Conservation (phyloP, 1,140 invertebrate genomes). For the Daktulosphaira vitifoliae region DNA sequence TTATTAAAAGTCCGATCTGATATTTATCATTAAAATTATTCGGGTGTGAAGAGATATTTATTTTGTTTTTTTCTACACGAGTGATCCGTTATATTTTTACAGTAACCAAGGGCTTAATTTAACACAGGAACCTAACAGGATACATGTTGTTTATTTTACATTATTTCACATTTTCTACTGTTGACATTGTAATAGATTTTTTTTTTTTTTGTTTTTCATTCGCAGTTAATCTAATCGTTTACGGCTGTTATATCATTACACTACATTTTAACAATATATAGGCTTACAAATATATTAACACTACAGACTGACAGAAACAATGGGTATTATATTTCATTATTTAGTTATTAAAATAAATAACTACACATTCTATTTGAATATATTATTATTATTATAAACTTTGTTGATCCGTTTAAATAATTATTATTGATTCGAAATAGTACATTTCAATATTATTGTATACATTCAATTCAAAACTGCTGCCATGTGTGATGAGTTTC, state of each 20-base stretch:
- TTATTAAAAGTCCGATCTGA: too few relatives aligned
- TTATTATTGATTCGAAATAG: slow-evolving; percentile 17
- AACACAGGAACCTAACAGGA: slow-evolving; percentile 14
- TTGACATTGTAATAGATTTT: slow-evolving; percentile 6
- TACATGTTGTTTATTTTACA: not conserved
- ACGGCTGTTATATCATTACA: slow-evolving; percentile 18
- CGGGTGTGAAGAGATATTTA: too few relatives aligned
- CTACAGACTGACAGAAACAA: slow-evolving; percentile 33
- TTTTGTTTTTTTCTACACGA: not conserved
- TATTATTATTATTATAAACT: slow-evolving; percentile 16
- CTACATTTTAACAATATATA: not conserved
- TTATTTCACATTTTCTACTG: slow-evolving; percentile 17
- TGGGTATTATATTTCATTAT: slow-evolving; percentile 33
- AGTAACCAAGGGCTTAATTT: slow-evolving; percentile 23
- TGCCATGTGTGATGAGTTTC: slow-evolving; percentile 25
- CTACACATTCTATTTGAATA: slow-evolving; percentile 19
- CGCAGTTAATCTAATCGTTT: slow-evolving; percentile 23
- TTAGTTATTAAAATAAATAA: slow-evolving; percentile 22
- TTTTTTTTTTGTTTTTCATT: slow-evolving; percentile 3
- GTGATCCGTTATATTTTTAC: slow-evolving; percentile 14
- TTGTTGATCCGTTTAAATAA: slow-evolving; percentile 32
- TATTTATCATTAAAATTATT: too few relatives aligned
- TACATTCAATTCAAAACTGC: too few relatives aligned
- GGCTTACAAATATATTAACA: slow-evolving; percentile 5
- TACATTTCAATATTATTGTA: slow-evolving; percentile 16